Evolutionary conservation across 1,140 invertebrate species (phyloP).

Genomic region (Coenobita brevimanus): DNA sequence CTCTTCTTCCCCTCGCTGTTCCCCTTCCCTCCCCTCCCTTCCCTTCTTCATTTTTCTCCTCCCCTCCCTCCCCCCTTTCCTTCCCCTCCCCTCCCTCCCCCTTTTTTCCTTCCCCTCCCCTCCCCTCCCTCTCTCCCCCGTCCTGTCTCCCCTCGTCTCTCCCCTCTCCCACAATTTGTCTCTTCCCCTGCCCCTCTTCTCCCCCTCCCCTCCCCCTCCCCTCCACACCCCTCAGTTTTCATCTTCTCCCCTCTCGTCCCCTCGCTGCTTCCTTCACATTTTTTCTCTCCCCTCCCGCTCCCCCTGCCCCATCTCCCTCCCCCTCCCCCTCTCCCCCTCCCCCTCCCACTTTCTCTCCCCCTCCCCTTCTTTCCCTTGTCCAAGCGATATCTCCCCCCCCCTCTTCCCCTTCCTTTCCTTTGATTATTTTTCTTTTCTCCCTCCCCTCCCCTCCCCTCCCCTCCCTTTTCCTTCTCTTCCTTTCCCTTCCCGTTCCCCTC

Average conservation of each 20-base stretch:
- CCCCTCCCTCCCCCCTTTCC: slow-evolving; percentile 1
- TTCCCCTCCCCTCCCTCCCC: neutral
- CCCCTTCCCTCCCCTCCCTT: neutral
- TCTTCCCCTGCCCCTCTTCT: neutral
- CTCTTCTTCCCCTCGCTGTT: neutral
- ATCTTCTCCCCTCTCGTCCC: neutral
- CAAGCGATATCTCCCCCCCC: neutral
- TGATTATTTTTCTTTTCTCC: neutral
- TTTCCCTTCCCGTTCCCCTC: neutral
- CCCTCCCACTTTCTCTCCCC: too few relatives aligned
- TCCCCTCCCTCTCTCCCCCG: neutral
- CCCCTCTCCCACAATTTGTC: neutral
- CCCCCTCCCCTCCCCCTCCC: neutral
- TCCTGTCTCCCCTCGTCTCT: too few relatives aligned
- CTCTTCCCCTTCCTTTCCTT: neutral
- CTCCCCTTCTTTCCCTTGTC: too few relatives aligned
- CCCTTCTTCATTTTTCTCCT: neutral
- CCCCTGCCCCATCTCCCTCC: too few relatives aligned
- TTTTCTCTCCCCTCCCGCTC: neutral
- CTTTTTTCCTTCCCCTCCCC: neutral
- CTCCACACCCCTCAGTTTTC: neutral
- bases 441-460: neutral
- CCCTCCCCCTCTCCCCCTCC: too few relatives aligned
- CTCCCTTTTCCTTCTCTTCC: neutral
- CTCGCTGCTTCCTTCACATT: neutral